A percentile compares a stretch with the other conserved stretches of the same genome.
These are phyloP conservation scores for Drosophila mercatorum DNA, from an alignment of 2,888 invertebrate genomes.

Conservation along the genomic window DNA sequence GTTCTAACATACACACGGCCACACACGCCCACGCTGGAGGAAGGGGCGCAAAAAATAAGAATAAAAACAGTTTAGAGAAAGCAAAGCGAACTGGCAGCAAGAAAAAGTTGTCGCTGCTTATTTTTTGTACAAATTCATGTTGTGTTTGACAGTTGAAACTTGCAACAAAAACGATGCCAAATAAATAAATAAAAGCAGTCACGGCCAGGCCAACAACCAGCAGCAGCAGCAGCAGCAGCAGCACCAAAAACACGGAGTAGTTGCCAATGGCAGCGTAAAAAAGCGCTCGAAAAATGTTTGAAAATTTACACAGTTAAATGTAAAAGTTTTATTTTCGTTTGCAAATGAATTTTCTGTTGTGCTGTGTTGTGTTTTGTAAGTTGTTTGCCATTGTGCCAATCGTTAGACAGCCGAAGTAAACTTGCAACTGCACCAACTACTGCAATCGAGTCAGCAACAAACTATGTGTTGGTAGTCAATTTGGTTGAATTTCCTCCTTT, in stretches of 20 bases:
- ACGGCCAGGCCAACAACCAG: slow-evolving; percentile 30
- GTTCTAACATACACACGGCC: slow-evolving; percentile 29
- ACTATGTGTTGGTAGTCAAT: slow-evolving; percentile 54
- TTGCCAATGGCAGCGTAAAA: slow-evolving; percentile 51
- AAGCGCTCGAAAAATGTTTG: slow-evolving; percentile 67
- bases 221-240: slow-evolving; percentile 2
- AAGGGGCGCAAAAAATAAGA: slow-evolving; percentile 22
- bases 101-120: slow-evolving; percentile 74
- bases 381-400: slow-evolving; percentile 62
- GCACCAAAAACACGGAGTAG: slow-evolving; percentile 3
- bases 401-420: slow-evolving; percentile 48
- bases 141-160: slow-evolving; percentile 78
- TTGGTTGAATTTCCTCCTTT: slow-evolving; percentile 50
- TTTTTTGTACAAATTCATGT: slow-evolving; percentile 81
- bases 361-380: slow-evolving; percentile 59
- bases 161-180: slow-evolving; percentile 60
- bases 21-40: slow-evolving; percentile 7
- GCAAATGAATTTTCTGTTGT: slow-evolving; percentile 72
- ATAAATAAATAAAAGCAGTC: slow-evolving; percentile 70
- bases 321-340: slow-evolving; percentile 79
- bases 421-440: slow-evolving; percentile 44
- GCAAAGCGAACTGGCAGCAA: slow-evolving; percentile 49
- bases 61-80: slow-evolving; percentile 68
- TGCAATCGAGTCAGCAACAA: slow-evolving; percentile 38
- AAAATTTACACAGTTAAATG: slow-evolving; percentile 80